Percentiles rank a stretch among this genome's conserved stretches.
Evolutionary conservation across 1,140 invertebrate genomes (phyloP).

Genomic region (Ceratitis capitata): DNA sequence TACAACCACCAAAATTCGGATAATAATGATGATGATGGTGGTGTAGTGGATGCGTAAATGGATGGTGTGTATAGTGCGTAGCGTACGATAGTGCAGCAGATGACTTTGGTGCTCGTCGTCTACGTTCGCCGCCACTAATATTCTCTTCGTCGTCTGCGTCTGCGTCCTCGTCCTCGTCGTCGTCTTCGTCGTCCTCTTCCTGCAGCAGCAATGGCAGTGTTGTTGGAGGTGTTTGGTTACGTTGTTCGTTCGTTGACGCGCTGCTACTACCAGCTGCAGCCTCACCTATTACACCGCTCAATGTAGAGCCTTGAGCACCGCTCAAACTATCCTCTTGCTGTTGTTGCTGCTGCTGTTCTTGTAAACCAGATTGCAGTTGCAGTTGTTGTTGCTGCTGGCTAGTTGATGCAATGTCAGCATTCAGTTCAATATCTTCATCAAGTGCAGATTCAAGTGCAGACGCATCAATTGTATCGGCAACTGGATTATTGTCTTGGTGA

Average conservation of each 20-base stretch:
- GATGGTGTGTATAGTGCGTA: constrained; percentile 21
- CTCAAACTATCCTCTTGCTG: not conserved
- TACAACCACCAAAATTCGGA: constrained; percentile 33
- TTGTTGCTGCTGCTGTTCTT: not conserved
- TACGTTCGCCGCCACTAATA: not conserved
- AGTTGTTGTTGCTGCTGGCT: constrained; percentile 37
- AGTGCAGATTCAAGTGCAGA: constrained; percentile 29
- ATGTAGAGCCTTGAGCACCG: not conserved
- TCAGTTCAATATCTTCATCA: constrained; percentile 23
- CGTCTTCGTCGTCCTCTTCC: constrained; percentile 29
- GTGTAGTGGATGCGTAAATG: constrained; percentile 42
- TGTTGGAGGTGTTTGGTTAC: constrained; percentile 40
- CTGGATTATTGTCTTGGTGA: constrained; percentile 50
- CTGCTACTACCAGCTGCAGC: constrained; percentile 37
- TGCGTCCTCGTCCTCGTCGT: not conserved
- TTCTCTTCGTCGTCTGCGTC: constrained; percentile 39
- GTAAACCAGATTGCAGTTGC: constrained; percentile 23
- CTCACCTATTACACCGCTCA: constrained; percentile 29
- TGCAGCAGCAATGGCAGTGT: constrained; percentile 44
- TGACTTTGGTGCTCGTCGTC: not conserved
- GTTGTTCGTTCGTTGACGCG: constrained; percentile 25
- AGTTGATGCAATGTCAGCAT: constrained; percentile 47
- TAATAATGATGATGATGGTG: constrained; percentile 42
- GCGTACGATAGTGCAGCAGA: not conserved
- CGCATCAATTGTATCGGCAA: constrained; percentile 61